These are phyloP conservation scores for Chloebia gouldiae DNA, from an alignment of 2,113 vertebrate genomes.

Conservation along the genomic window DNA sequence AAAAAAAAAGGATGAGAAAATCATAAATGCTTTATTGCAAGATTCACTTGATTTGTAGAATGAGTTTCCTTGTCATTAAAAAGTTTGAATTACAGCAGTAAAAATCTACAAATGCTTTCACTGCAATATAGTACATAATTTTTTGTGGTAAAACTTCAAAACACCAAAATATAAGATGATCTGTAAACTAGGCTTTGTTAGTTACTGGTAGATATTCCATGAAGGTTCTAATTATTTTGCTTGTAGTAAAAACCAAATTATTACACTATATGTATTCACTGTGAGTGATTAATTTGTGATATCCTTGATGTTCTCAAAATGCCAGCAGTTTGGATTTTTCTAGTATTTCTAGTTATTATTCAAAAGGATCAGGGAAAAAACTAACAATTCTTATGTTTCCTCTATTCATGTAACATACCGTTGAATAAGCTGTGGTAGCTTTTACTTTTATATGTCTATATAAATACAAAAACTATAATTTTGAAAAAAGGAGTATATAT, in stretches of 20 bases:
- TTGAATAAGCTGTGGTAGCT: neutral
- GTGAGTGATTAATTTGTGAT: neutral
- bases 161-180: neutral
- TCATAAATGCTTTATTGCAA: neutral
- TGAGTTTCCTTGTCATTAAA: neutral
- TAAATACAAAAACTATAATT: neutral
- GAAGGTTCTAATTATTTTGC: neutral
- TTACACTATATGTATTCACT: neutral
- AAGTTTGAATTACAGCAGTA: neutral
- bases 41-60: neutral
- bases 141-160: neutral
- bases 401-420: neutral
- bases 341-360: neutral
- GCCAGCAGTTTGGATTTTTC: neutral
- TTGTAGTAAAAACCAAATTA: neutral
- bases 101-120: neutral
- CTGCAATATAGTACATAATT: neutral
- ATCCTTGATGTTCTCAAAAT: neutral
- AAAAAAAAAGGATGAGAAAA: neutral
- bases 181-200: neutral
- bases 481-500: neutral
- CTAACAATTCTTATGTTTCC: neutral
- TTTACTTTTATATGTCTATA: neutral
- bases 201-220: neutral
- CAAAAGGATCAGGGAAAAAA: neutral